These are phyloP conservation scores for Leucosticte australis DNA, from an alignment of 2,113 vertebrate genomes.

Conservation along the genomic window DNA sequence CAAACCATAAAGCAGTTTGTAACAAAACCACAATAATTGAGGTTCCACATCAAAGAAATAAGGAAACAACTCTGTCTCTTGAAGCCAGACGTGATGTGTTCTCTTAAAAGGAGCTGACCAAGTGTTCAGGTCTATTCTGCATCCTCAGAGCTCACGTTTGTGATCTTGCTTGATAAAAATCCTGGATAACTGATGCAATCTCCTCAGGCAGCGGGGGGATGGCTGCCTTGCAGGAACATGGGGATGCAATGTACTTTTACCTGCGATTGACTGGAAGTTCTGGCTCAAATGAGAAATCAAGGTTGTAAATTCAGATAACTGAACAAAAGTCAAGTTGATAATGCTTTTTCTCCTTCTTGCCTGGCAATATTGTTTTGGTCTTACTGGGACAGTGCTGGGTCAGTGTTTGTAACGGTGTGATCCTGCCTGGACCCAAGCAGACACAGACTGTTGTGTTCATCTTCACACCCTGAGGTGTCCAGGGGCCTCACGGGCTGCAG, in stretches of 20 bases:
- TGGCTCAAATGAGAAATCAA: constrained; percentile 4
- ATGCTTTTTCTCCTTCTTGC: background rate
- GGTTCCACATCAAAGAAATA: background rate
- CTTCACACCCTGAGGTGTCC: background rate
- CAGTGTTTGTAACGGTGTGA: background rate
- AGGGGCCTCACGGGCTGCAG: background rate
- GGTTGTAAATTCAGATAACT: constrained; percentile 11
- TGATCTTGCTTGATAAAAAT: background rate
- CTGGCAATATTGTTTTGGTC: background rate
- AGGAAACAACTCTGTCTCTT: background rate
- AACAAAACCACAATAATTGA: background rate
- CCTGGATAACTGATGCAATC: background rate
- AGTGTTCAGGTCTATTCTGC: background rate
- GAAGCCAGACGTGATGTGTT: background rate
- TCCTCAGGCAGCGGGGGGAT: background rate
- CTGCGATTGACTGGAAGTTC: background rate
- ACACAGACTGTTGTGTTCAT: background rate
- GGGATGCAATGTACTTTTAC: constrained; percentile 5
- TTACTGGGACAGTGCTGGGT: background rate
- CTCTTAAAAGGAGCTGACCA: background rate
- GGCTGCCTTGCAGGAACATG: background rate
- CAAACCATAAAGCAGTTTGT: background rate
- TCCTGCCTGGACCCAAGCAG: background rate
- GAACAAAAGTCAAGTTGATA: constrained; percentile 47
- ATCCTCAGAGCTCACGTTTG: background rate